Evolutionary conservation across 2,888 invertebrate species (phyloP).

Genomic region (Holacanthella duospinosa): DNA sequence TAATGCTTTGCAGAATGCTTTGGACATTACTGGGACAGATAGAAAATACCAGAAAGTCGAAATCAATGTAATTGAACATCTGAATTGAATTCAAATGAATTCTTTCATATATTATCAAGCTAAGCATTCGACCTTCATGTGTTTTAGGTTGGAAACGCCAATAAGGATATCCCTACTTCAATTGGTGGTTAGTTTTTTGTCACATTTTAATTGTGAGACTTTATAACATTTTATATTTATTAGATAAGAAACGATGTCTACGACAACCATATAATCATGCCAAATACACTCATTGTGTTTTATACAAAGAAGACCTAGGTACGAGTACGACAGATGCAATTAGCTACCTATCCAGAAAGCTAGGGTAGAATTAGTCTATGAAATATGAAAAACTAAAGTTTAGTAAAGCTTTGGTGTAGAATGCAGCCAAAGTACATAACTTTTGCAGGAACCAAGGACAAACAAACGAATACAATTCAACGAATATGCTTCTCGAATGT

Average conservation of each 20-base stretch:
- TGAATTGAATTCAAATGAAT: too few species aligned
- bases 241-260: conserved; percentile 18
- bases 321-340: conserved; percentile 83
- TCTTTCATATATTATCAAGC: neutral
- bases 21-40: too few species aligned
- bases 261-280: conserved; percentile 38
- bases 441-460: conserved; percentile 92
- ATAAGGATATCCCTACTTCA: conserved; percentile 52
- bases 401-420: conserved; percentile 41
- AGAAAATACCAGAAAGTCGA: neutral
- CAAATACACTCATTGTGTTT: conserved; percentile 67
- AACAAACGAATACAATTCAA: conserved; percentile 83
- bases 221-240: neutral
- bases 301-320: conserved; percentile 88
- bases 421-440: conserved; percentile 59
- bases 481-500: conserved; percentile 65
- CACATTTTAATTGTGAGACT: neutral
- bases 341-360: conserved; percentile 54
- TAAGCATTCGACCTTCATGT: neutral
- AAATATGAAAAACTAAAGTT: neutral
- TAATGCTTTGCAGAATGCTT: neutral
- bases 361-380: conserved; percentile 45
- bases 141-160: conserved; percentile 52
- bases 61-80: neutral
- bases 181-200: neutral